Conservation (phyloP, 2,888 invertebrate species). For the Lysandra bellargus region DNA sequence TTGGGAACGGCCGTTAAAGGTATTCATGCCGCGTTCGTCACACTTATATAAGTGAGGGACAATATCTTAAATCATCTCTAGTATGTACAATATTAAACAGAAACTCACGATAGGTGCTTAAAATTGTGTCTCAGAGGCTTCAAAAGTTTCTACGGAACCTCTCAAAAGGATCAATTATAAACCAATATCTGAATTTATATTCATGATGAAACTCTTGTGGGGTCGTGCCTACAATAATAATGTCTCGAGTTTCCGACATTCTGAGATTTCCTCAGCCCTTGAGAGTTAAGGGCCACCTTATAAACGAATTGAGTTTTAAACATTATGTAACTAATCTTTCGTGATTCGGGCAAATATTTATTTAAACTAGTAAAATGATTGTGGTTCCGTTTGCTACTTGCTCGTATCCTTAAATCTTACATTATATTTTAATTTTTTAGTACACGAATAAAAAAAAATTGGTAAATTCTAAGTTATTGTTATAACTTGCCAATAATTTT, state of each 20-base stretch:
- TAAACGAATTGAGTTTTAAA: conserved; percentile 1
- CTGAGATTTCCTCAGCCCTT: conserved; percentile 3
- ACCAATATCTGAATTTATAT: conserved; percentile 14
- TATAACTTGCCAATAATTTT: too few relatives aligned
- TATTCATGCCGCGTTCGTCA: too few relatives aligned
- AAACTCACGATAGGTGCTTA: background rate
- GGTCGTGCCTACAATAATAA: conserved; percentile 14
- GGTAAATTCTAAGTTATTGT: too few relatives aligned
- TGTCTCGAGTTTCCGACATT: background rate
- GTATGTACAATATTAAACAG: background rate
- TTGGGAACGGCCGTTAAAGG: too few relatives aligned
- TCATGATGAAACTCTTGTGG: conserved; percentile 1
- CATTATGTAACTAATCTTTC: background rate
- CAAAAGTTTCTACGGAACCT: background rate
- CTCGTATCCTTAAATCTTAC: too few relatives aligned
- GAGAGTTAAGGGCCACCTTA: background rate
- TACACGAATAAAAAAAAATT: too few relatives aligned
- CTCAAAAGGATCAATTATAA: conserved; percentile 3
- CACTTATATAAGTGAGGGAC: too few relatives aligned
- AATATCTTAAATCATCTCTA: background rate
- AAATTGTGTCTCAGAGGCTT: background rate
- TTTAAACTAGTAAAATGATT: too few relatives aligned
- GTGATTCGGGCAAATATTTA: too few relatives aligned
- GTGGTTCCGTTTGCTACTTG: too few relatives aligned
- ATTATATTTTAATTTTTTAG: too few relatives aligned